phyloP scores from a whole-genome alignment of 1,140 invertebrate genomes.

The Lordiphosa clarofinis region DNA sequence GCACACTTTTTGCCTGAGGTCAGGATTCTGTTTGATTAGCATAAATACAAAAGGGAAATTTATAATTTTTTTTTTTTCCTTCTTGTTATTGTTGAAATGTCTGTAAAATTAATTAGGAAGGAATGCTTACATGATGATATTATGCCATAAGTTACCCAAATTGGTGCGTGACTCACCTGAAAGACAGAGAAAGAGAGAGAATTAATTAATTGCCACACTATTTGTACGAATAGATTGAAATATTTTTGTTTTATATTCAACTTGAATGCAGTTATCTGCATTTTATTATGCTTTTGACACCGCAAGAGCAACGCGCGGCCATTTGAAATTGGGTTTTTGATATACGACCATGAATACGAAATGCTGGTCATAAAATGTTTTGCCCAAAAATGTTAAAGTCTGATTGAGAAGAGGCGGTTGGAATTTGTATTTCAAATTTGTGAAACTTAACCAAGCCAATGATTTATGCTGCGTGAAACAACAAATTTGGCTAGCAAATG shows the following conservation, averaged over 20 bases:
- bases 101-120: constrained; percentile 36
- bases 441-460: constrained; percentile 52
- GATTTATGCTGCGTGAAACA: constrained; percentile 49
- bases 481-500: constrained; percentile 45
- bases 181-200: constrained; percentile 10
- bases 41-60: constrained; percentile 58
- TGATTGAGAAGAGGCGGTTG: constrained; percentile 30
- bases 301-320: constrained; percentile 46
- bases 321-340: constrained; percentile 64
- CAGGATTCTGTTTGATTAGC: constrained; percentile 75
- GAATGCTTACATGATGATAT: constrained; percentile 6
- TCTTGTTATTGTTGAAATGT: constrained; percentile 17
- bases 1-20: constrained; percentile 57
- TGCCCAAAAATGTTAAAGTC: constrained; percentile 37
- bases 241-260: constrained; percentile 38
- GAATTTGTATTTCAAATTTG: constrained; percentile 31
- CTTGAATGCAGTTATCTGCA: constrained; percentile 73
- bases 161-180: not conserved
- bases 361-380: constrained; percentile 55
- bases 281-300: constrained; percentile 68
- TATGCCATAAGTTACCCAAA: not conserved
- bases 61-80: no score
- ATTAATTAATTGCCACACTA: constrained; percentile 45
- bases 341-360: constrained; percentile 59
- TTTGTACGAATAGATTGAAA: constrained; percentile 43